phyloP scores from a whole-genome alignment of 2,113 vertebrate species.

The Shinisaurus crocodilurus region DNA sequence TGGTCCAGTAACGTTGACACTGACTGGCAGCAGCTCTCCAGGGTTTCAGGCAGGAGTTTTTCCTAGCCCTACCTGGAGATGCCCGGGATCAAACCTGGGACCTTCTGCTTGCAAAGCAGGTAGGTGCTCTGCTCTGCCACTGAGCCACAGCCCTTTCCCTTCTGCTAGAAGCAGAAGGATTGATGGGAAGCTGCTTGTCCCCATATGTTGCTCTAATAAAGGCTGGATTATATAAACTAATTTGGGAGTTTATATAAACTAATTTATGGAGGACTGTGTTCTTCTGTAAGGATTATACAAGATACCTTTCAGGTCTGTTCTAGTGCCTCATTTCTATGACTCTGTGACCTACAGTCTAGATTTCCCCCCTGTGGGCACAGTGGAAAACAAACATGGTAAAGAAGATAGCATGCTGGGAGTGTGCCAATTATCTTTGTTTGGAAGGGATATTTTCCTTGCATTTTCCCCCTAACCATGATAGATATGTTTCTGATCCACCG shows the following conservation, averaged over 20 bases:
- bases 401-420: conserved; percentile 31
- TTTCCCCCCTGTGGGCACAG: conserved; percentile 41
- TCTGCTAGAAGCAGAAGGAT: neutral
- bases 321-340: conserved; percentile 8
- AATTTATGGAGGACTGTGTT: neutral
- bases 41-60: too few species aligned
- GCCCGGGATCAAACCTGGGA: too few species aligned
- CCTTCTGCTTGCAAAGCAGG: too few species aligned
- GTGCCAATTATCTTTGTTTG: conserved; percentile 38
- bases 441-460: conserved; percentile 15
- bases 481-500: conserved; percentile 17
- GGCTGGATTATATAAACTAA: neutral
- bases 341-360: conserved; percentile 27
- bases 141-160: too few species aligned
- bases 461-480: neutral
- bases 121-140: too few species aligned
- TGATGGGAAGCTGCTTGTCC: neutral
- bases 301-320: neutral
- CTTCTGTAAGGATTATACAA: neutral
- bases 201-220: neutral
- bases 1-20: too few species aligned
- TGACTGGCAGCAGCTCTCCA: too few species aligned
- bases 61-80: too few species aligned
- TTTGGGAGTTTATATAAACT: neutral
- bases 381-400: conserved; percentile 51